Base-by-base conservation (phyloP, 2,113 vertebrate genomes). In the Psammodynastes pulverulentus region DNA sequence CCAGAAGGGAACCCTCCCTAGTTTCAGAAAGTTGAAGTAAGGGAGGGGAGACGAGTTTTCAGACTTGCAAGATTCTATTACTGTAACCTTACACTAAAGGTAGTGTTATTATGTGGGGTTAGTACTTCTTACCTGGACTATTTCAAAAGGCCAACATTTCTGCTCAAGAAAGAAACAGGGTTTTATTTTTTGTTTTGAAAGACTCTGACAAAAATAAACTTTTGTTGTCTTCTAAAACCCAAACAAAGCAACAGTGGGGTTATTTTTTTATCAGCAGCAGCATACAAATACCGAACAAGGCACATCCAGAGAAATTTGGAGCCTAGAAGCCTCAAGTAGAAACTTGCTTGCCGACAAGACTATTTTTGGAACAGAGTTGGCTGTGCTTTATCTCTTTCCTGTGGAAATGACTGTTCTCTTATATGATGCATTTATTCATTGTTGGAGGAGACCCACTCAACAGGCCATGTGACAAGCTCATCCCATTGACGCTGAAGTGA, bases 401-500 rank as follows among this genome's bases (percentile, higher is more conserved):
- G 53, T 87, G 26, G 29, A n/a, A 43, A 52, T 24, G 52, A 84
- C 24, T 84, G n/a, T 45, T 49, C 51, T 17, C 45, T 91, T 89
- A 49, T 26, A 4, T n/a, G 21, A 21, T n/a, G 86, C 48, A 45
- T 46, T 48, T 72, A 1, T 93, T 91, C 39, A 85, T 89, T 58
- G 46, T 53, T 93, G 43, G 87, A 88, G 85, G 17, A 23, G 24
- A 52, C 24, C 9, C 29, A 54, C 46, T 93, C 67, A 51, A 88
- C 84, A 88, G 54, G 51, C 67, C 45, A 79, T 52, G 67, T 67
- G 53, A 84, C 86, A 93, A 91, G 51, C 53, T 58, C 62, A 88
- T 91, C 89, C 0, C 0, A 0, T 19, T 2, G 12, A 1, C 2
- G 0, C 0, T 29, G 72, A 1, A 72, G 43, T 72, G 45, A 49